These are phyloP conservation scores for Lordiphosa fenestrarum DNA, from an alignment of 2,888 invertebrate species.

Conservation along the genomic window DNA sequence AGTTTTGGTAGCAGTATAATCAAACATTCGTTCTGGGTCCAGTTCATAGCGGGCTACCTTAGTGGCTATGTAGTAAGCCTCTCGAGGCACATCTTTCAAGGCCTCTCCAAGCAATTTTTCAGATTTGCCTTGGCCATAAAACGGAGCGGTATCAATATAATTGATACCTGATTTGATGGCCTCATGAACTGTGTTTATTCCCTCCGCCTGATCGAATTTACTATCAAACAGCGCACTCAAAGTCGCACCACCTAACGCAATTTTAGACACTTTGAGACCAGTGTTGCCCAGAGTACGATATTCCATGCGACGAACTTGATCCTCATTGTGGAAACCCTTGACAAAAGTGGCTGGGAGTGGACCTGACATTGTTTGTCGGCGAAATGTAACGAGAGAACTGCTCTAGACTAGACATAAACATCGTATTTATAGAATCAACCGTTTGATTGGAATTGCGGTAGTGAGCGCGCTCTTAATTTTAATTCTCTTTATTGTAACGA, in stretches of 20 bases:
- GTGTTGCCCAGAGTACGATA: conserved; percentile 87
- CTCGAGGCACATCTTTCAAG: conserved; percentile 87
- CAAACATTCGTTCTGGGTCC: conserved; percentile 88
- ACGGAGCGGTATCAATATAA: conserved; percentile 95
- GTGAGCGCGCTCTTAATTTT: too few relatives aligned
- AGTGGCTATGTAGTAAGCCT: conserved; percentile 92
- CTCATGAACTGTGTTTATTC: conserved; percentile 85
- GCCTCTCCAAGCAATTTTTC: conserved; percentile 93
- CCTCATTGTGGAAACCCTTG: conserved; percentile 84
- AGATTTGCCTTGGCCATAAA: conserved; percentile 93
- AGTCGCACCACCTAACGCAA: conserved; percentile 89
- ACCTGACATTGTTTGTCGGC: conserved; percentile 31
- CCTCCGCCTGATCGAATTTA: conserved; percentile 82
- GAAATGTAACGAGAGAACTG: not conserved
- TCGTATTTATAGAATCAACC: conserved; percentile 17
- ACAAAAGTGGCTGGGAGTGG: conserved; percentile 83
- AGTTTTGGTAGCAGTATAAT: conserved; percentile 89
- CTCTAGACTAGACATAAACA: conserved; percentile 13
- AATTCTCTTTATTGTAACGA: too few relatives aligned
- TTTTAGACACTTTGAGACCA: conserved; percentile 85
- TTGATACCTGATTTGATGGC: conserved; percentile 91
- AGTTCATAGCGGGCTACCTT: conserved; percentile 93
- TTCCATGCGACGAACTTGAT: conserved; percentile 84
- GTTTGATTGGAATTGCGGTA: too few relatives aligned
- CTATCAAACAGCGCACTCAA: conserved; percentile 86